phyloP scores from a whole-genome alignment of 2,888 invertebrate genomes.

The Dichetophora obliterata region DNA sequence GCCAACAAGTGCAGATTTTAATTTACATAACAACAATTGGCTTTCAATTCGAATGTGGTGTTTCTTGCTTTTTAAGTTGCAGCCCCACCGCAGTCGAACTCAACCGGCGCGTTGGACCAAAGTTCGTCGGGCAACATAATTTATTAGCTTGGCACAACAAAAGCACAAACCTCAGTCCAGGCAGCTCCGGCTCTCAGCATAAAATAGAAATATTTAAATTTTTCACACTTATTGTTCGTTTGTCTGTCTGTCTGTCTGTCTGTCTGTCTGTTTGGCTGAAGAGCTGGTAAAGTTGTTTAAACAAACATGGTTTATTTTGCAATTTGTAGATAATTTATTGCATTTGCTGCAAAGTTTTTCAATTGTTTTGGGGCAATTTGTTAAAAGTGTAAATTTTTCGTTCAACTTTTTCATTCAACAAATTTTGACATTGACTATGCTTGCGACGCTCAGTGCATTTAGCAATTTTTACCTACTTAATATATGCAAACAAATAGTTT shows the following conservation, averaged over 20 bases:
- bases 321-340: constrained; percentile 10
- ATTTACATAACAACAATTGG: constrained; percentile 30
- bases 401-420: background rate
- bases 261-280: background rate
- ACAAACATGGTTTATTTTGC: background rate
- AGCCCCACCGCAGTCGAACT: background rate
- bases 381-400: constrained; percentile 16
- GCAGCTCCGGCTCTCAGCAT: background rate
- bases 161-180: background rate
- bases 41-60: constrained; percentile 24
- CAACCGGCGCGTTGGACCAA: background rate
- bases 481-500: background rate
- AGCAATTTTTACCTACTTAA: background rate
- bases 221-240: background rate
- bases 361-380: constrained; percentile 21
- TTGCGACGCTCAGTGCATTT: background rate
- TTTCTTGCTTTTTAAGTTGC: background rate
- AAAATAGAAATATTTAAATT: constrained; percentile 2
- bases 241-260: background rate
- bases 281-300: background rate
- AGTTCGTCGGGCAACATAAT: constrained; percentile 30
- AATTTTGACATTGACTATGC: constrained; percentile 9
- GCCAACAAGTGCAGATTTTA: constrained; percentile 17
- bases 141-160: constrained; percentile 22
- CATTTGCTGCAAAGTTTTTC: constrained; percentile 9